phyloP scores from a whole-genome alignment of 2,113 vertebrate species.

The Melospiza melodia region DNA sequence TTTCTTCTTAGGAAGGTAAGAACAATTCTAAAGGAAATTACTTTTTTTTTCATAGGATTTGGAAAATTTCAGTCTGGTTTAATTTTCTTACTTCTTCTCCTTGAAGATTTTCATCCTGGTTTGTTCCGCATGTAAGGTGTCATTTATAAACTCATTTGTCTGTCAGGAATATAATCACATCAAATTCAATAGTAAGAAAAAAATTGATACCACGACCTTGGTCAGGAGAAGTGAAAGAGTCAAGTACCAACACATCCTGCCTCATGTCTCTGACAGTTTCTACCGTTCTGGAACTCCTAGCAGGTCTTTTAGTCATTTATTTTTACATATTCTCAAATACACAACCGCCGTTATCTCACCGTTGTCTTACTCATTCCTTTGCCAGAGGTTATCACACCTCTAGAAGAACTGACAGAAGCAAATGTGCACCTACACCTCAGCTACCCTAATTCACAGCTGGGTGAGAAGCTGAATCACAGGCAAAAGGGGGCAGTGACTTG shows the following conservation, averaged over 20 bases:
- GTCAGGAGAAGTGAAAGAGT: neutral
- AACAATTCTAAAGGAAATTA: neutral
- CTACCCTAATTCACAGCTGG: neutral
- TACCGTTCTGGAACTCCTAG: neutral
- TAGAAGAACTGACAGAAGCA: neutral
- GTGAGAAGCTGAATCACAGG: neutral
- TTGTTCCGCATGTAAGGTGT: neutral
- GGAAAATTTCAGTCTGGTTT: neutral
- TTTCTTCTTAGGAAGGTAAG: neutral
- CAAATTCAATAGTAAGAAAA: neutral
- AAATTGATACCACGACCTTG: neutral
- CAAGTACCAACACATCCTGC: neutral
- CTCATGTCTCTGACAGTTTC: neutral
- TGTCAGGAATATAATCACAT: neutral
- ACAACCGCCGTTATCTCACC: fast-evolving
- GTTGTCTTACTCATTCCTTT: neutral
- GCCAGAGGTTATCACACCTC: neutral
- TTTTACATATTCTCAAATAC: neutral
- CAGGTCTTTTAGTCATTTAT: neutral
- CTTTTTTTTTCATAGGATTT: neutral
- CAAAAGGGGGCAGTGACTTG: neutral
- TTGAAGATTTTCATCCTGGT: neutral
- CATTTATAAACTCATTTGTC: neutral
- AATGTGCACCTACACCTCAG: neutral
- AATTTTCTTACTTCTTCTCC: neutral